These are phyloP conservation scores for Empidonax alnorum DNA, from an alignment of 2,113 vertebrate genomes.

Conservation along the genomic window DNA sequence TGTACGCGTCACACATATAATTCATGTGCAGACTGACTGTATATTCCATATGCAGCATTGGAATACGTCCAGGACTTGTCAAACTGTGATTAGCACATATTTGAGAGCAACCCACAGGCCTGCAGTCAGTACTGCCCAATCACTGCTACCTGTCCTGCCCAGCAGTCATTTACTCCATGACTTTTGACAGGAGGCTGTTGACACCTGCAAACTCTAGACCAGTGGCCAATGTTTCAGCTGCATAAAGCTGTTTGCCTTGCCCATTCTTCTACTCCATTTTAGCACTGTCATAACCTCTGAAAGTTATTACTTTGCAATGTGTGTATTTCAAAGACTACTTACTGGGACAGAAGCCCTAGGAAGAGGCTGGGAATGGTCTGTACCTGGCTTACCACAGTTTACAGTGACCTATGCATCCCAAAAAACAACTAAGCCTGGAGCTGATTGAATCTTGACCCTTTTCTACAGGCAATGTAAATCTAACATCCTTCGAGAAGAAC, in stretches of 20 bases:
- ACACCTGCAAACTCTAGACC: background rate
- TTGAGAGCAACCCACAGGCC: background rate
- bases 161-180: background rate
- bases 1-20: accelerated
- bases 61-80: background rate
- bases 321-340: background rate
- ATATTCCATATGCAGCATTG: background rate
- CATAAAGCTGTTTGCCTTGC: background rate
- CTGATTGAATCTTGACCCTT: background rate
- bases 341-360: background rate
- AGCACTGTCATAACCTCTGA: background rate
- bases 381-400: background rate
- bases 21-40: background rate
- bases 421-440: background rate
- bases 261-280: background rate
- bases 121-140: background rate
- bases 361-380: background rate
- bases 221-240: background rate
- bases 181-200: background rate
- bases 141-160: background rate
- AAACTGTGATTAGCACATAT: background rate
- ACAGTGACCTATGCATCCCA: background rate
- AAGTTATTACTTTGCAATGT: background rate
- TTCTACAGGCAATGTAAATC: background rate
- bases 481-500: background rate